Conservation (phyloP, 2,797 vertebrate genomes). For the Enteromius fasciolatus region DNA sequence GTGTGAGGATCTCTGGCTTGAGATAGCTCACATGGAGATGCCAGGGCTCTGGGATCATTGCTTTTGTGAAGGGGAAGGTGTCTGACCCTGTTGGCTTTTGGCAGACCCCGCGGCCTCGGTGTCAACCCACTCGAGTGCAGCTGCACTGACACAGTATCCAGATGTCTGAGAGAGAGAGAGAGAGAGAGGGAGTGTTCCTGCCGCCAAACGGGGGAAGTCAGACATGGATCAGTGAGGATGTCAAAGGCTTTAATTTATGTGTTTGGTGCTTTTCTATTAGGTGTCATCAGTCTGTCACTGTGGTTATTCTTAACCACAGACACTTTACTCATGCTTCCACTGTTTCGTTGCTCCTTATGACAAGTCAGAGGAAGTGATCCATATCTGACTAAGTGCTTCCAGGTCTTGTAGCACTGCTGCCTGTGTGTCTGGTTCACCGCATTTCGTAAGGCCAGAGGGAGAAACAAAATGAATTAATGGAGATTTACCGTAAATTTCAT, state of each 20-base stretch:
- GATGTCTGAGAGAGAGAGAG: slow-evolving; percentile 59
- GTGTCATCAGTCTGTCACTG: slow-evolving; percentile 67
- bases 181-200: neutral
- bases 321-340: slow-evolving; percentile 19
- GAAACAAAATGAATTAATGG: slow-evolving; percentile 19
- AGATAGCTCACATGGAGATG: slow-evolving; percentile 54
- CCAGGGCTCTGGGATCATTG: slow-evolving; percentile 59
- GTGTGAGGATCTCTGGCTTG: slow-evolving; percentile 36
- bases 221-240: slow-evolving; percentile 39
- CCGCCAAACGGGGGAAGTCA: slow-evolving; percentile 36
- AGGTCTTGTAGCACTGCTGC: slow-evolving; percentile 63
- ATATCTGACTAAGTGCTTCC: slow-evolving; percentile 70
- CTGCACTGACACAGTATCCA: slow-evolving; percentile 68
- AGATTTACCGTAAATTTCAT: slow-evolving; percentile 47
- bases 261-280: slow-evolving; percentile 48
- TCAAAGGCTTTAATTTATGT: slow-evolving; percentile 26
- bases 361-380: slow-evolving; percentile 76
- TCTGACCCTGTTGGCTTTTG: slow-evolving; percentile 68
- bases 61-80: slow-evolving; percentile 63
- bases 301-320: slow-evolving; percentile 64
- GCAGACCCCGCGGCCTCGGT: slow-evolving; percentile 62
- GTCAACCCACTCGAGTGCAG: slow-evolving; percentile 66
- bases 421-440: slow-evolving; percentile 53
- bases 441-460: slow-evolving; percentile 10
- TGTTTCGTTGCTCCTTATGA: slow-evolving; percentile 73